A percentile compares a stretch with the other conserved stretches of the same genome.
phyloP scores from a whole-genome alignment of 2,797 vertebrate genomes.

The Oceanodroma leucorhoa region DNA sequence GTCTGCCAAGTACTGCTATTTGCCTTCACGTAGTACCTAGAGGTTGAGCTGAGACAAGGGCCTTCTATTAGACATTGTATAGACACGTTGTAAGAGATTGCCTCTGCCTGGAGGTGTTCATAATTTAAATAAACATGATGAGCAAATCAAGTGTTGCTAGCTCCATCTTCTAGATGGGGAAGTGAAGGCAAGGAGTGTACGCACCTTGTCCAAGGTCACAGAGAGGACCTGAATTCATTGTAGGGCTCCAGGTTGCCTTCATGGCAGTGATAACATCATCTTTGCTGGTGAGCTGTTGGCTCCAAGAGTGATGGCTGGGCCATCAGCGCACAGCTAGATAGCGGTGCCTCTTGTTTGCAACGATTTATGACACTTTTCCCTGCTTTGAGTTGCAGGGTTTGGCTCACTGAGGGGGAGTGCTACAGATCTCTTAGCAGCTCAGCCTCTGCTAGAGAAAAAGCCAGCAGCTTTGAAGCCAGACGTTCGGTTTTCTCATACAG shows the following conservation, averaged over 20 bases:
- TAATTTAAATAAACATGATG: neutral
- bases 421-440: neutral
- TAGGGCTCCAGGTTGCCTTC: neutral
- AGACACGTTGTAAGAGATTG: neutral
- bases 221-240: neutral
- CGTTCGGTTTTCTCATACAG: neutral
- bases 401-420: neutral
- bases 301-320: neutral
- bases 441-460: neutral
- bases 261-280: neutral
- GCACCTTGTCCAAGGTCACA: neutral
- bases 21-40: neutral
- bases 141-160: neutral
- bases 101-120: constrained; percentile 2
- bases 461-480: neutral
- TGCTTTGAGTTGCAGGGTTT: neutral
- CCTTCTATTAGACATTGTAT: neutral
- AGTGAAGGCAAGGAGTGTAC: neutral
- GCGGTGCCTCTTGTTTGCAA: neutral
- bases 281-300: neutral
- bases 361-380: neutral
- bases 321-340: neutral
- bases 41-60: neutral
- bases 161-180: neutral
- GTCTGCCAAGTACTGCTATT: neutral